Percentiles rank a stretch among this genome's conserved stretches.
Evolutionary conservation across 2,888 invertebrate species (phyloP).

Genomic region (Folsomia candida): DNA sequence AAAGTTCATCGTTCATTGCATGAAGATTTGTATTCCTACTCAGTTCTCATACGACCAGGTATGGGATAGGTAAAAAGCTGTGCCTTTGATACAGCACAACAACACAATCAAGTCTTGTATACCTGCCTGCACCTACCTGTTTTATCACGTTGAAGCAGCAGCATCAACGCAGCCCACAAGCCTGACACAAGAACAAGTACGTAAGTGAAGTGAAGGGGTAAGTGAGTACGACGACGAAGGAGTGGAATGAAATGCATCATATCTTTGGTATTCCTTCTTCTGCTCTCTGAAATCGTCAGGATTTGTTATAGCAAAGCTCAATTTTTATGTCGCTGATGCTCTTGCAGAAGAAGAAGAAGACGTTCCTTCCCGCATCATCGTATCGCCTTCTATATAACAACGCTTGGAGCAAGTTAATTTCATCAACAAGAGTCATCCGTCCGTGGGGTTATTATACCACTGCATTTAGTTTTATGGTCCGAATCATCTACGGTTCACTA

Average conservation of each 20-base stretch:
- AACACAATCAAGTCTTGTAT: no score
- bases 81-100: no score
- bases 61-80: no score
- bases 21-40: no score
- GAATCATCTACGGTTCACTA: neutral
- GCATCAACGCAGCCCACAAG: no score
- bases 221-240: neutral
- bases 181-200: no score
- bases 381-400: neutral
- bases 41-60: no score
- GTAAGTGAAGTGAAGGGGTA: no score
- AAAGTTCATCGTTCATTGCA: no score
- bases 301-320: neutral
- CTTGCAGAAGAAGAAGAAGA: neutral
- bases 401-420: neutral
- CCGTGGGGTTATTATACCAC: neutral
- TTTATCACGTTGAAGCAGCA: no score
- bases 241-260: neutral
- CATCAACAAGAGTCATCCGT: neutral
- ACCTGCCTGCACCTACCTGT: no score
- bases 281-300: neutral
- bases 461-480: neutral
- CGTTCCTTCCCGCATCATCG: no score
- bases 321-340: neutral
- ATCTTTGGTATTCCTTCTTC: neutral